Conservation (phyloP, 2,888 invertebrate genomes). For the Ornithoptera priamus region DNA sequence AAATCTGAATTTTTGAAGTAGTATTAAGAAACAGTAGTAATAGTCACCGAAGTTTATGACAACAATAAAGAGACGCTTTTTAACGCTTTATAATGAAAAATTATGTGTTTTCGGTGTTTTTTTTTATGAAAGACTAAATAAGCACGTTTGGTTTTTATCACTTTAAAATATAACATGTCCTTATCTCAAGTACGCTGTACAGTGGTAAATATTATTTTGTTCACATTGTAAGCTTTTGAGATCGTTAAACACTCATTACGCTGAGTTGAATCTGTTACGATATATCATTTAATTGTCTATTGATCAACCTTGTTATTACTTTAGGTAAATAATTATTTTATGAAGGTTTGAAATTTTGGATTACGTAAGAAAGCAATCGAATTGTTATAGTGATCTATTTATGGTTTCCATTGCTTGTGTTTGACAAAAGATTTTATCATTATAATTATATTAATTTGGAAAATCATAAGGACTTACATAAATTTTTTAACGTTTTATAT, state of each 20-base stretch:
- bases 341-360: no score
- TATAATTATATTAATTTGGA: no score
- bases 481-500: not conserved
- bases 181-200: conserved; percentile 12
- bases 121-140: not conserved
- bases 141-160: not conserved
- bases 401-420: no score
- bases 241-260: not conserved
- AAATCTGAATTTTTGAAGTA: not conserved
- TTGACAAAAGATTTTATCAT: no score
- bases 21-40: no score
- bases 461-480: no score
- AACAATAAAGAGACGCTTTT: not conserved
- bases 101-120: not conserved
- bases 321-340: not conserved
- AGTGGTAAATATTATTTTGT: conserved; percentile 7
- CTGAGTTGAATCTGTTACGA: not conserved
- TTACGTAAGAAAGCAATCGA: no score
- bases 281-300: not conserved
- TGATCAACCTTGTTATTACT: not conserved
- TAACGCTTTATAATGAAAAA: not conserved
- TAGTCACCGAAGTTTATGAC: not conserved
- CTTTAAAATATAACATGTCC: conserved; percentile 6
- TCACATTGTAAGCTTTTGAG: not conserved
- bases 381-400: no score